Evolutionary conservation across 2,797 vertebrate genomes (phyloP).

Genomic region (Ambastaia sidthimunki): DNA sequence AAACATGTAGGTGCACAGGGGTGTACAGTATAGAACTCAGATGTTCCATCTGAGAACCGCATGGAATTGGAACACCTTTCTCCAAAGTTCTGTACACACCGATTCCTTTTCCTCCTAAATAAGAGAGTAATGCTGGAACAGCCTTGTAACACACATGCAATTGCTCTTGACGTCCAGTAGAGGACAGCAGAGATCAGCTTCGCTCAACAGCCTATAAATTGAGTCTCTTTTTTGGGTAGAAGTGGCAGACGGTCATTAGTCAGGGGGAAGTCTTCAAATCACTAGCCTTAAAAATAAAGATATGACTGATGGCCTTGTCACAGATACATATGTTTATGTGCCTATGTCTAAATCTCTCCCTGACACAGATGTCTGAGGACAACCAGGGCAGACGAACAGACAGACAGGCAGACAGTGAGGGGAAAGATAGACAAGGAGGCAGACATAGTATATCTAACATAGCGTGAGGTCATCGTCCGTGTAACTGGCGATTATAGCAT

Average conservation of each 20-base stretch:
- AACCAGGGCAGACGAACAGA: conserved; percentile 45
- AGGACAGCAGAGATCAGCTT: conserved; percentile 47
- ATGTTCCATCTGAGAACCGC: too few relatives aligned
- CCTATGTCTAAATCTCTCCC: conserved; percentile 63
- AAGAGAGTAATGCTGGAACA: too few relatives aligned
- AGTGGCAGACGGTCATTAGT: conserved; percentile 64
- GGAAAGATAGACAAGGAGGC: conserved; percentile 55
- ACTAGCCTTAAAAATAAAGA: conserved; percentile 77
- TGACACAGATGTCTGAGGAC: conserved; percentile 59
- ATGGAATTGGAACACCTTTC: too few relatives aligned
- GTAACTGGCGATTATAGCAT: conserved; percentile 75
- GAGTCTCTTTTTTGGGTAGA: conserved; percentile 60
- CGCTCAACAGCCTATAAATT: conserved; percentile 48
- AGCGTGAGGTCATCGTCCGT: conserved; percentile 74
- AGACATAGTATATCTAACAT: conserved; percentile 66
- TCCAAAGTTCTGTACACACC: too few relatives aligned
- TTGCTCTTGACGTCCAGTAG: conserved; percentile 46
- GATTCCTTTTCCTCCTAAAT: too few relatives aligned
- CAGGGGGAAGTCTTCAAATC: conserved; percentile 69
- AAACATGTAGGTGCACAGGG: too few relatives aligned
- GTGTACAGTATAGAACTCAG: too few relatives aligned
- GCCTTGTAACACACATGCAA: conserved; percentile 3
- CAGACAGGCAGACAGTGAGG: conserved; percentile 60
- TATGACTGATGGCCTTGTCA: conserved; percentile 67
- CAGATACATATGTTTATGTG: conserved; percentile 69